These are phyloP conservation scores for Eumaeus atala DNA, from an alignment of 1,140 invertebrate genomes.

Conservation along the genomic window DNA sequence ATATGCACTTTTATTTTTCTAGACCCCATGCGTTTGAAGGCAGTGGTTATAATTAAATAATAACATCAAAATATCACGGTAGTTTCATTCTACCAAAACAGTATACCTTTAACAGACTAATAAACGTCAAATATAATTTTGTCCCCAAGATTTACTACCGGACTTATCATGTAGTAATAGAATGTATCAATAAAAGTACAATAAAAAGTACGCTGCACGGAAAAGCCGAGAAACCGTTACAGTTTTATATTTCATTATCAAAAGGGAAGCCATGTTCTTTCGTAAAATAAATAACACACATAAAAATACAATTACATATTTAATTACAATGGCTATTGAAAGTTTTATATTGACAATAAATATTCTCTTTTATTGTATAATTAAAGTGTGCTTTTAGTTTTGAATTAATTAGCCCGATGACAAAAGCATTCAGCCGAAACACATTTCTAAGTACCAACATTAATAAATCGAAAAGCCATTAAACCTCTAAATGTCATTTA, in stretches of 20 bases:
- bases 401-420: slow-evolving; percentile 24
- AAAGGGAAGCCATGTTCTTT: background rate
- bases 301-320: slow-evolving; percentile 17
- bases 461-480: slow-evolving; percentile 61
- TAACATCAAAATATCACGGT: no score
- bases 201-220: no score
- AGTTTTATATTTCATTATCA: background rate
- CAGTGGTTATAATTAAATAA: no score
- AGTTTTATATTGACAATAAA: slow-evolving; percentile 16
- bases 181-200: no score
- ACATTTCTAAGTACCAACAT: slow-evolving; percentile 32
- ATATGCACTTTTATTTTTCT: no score
- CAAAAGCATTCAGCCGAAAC: slow-evolving; percentile 23
- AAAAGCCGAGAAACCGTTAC: no score
- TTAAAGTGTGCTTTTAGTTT: slow-evolving; percentile 17
- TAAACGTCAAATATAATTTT: no score
- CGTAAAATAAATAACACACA: slow-evolving; percentile 9
- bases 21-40: no score
- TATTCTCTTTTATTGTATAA: slow-evolving; percentile 15
- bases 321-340: slow-evolving; percentile 13
- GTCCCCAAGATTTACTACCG: no score
- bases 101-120: no score
- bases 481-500: slow-evolving; percentile 62
- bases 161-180: no score
- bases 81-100: no score